Conservation (phyloP, 2,888 invertebrate genomes). For the Lasioglossum marginatum region DNA sequence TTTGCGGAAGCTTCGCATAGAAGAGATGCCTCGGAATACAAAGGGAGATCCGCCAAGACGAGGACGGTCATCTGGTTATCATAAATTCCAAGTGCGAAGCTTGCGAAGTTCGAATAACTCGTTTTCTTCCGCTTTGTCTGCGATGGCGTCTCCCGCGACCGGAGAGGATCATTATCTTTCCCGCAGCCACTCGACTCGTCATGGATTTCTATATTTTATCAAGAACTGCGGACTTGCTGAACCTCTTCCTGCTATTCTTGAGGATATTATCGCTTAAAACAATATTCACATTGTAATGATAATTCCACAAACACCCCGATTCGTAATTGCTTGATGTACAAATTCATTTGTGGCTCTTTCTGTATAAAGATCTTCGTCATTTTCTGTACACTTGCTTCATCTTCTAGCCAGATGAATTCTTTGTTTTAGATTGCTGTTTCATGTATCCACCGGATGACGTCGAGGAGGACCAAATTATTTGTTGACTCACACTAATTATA, state of each 20-base stretch:
- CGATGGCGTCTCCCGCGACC: neutral
- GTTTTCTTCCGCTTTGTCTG: conserved; percentile 6
- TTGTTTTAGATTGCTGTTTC: no score
- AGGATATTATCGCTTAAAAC: neutral
- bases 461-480: no score
- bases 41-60: neutral
- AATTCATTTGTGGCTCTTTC: neutral
- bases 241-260: neutral
- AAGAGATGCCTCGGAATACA: neutral
- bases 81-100: neutral
- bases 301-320: neutral
- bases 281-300: neutral
- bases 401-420: neutral
- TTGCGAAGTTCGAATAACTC: neutral
- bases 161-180: conserved; percentile 3
- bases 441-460: no score
- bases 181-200: neutral
- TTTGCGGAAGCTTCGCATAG: neutral
- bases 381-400: neutral
- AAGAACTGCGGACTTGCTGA: neutral
- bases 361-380: neutral
- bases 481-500: no score
- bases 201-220: conserved; percentile 3
- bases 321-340: neutral
- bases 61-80: neutral